These are phyloP conservation scores for Megaceryle maxima DNA, from an alignment of 2,113 vertebrate genomes.

Conservation along the genomic window DNA sequence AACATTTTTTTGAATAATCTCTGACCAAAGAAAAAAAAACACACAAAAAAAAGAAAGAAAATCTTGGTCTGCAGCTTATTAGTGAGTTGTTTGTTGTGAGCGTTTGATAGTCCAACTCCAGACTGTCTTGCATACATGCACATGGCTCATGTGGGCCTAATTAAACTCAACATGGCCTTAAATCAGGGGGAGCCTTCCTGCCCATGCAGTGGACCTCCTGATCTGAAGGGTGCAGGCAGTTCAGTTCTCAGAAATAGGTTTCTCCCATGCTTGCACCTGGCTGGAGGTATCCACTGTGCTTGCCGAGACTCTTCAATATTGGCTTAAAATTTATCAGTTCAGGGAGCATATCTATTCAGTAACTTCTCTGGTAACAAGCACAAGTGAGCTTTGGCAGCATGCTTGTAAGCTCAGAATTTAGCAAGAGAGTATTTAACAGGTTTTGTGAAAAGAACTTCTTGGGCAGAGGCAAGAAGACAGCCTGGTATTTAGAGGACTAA, in stretches of 20 bases:
- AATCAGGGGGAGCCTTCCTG: neutral
- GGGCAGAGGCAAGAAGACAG: neutral
- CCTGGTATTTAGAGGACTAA: neutral
- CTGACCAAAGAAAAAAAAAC: neutral
- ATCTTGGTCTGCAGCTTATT: slow-evolving; percentile 6
- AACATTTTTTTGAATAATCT: neutral
- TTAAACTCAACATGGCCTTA: neutral
- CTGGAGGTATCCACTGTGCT: neutral
- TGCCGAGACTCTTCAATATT: neutral
- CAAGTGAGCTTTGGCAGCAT: neutral
- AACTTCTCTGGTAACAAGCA: neutral
- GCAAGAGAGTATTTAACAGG: neutral
- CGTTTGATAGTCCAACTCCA: neutral
- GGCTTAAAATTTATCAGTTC: neutral
- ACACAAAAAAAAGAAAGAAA: neutral
- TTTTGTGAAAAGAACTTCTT: neutral
- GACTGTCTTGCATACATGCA: neutral
- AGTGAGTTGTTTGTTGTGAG: slow-evolving; percentile 2
- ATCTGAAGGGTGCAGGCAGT: neutral
- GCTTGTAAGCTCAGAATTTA: neutral
- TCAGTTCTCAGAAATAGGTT: neutral
- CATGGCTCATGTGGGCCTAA: neutral
- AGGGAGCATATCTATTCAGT: neutral
- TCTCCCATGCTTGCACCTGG: neutral
- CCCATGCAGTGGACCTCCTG: neutral